Evolutionary conservation across 2,113 vertebrate genomes (phyloP).

Genomic region (Emydocephalus ijimae): DNA sequence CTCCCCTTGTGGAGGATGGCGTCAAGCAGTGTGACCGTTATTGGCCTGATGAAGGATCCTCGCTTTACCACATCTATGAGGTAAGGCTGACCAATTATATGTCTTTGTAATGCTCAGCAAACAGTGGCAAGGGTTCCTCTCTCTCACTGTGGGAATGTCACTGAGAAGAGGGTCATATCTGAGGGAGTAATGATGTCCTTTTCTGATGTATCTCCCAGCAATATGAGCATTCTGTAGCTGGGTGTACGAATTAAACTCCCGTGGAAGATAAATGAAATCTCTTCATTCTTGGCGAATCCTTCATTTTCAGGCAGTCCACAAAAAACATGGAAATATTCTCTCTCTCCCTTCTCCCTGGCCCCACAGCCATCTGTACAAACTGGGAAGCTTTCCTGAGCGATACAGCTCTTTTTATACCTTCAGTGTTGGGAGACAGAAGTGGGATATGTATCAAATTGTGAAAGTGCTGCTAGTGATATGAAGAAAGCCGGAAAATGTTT

Average conservation of each 20-base stretch:
- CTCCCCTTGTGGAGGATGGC: constrained; percentile 89
- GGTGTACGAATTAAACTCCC: not conserved
- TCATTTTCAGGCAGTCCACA: not conserved
- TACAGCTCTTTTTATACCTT: not conserved
- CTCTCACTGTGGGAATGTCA: not conserved
- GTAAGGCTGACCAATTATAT: constrained; percentile 58
- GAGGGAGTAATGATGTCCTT: not conserved
- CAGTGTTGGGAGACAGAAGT: not conserved
- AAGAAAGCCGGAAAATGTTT: not conserved
- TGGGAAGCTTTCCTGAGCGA: not conserved
- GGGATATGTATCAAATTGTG: not conserved
- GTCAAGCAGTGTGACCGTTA: constrained; percentile 95
- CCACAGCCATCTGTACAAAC: not conserved
- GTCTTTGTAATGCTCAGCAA: fast-evolving
- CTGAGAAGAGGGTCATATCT: not conserved
- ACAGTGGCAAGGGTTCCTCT: not conserved
- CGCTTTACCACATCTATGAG: constrained; percentile 97
- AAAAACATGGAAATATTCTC: not conserved
- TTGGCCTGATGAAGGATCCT: constrained; percentile 96
- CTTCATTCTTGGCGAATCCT: not conserved
- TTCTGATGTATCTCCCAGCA: not conserved
- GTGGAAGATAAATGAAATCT: not conserved
- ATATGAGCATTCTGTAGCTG: not conserved
- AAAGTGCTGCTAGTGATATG: not conserved
- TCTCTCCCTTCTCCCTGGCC: not conserved